These are phyloP conservation scores for Magallana nippona DNA, from an alignment of 2,888 invertebrate species.

Conservation along the genomic window DNA sequence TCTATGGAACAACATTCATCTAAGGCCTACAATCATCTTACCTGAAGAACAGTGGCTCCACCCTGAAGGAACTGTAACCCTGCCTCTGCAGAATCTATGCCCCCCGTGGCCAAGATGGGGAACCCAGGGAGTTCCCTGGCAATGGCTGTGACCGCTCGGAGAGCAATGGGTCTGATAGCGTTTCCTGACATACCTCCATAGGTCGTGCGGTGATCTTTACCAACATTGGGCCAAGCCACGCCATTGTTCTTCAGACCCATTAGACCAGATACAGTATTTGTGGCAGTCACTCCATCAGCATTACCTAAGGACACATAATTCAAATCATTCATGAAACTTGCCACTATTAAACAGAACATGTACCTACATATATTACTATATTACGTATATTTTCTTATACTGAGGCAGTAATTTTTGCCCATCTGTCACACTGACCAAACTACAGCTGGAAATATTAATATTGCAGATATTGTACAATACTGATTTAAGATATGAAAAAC, in stretches of 20 bases:
- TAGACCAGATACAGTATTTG: conserved; percentile 97
- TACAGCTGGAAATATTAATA: too few relatives aligned
- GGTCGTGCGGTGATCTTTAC: conserved; percentile 89
- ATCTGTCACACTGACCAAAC: too few relatives aligned
- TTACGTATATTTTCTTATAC: too few relatives aligned
- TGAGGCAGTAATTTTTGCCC: too few relatives aligned
- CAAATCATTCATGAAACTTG: too few relatives aligned
- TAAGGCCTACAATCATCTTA: conserved; percentile 74
- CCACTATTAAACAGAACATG: too few relatives aligned
- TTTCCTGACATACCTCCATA: conserved; percentile 97
- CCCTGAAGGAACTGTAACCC: conserved; percentile 96
- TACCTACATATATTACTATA: too few relatives aligned
- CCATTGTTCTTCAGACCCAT: conserved; percentile 92
- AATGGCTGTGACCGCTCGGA: conserved; percentile 94
- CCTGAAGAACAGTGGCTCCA: conserved; percentile 95
- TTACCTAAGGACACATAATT: conserved; percentile 83
- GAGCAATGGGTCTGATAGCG: conserved; percentile 95
- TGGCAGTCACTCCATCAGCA: conserved; percentile 97
- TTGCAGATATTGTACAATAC: too few relatives aligned
- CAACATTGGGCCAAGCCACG: conserved; percentile 95
- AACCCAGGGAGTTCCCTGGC: conserved; percentile 90
- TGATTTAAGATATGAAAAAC: too few relatives aligned
- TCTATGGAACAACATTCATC: too few relatives aligned
- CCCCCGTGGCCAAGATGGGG: conserved; percentile 96
- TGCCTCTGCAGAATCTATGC: conserved; percentile 97